phyloP scores from a whole-genome alignment of 2,797 vertebrate genomes.

The Melopsittacus undulatus region DNA sequence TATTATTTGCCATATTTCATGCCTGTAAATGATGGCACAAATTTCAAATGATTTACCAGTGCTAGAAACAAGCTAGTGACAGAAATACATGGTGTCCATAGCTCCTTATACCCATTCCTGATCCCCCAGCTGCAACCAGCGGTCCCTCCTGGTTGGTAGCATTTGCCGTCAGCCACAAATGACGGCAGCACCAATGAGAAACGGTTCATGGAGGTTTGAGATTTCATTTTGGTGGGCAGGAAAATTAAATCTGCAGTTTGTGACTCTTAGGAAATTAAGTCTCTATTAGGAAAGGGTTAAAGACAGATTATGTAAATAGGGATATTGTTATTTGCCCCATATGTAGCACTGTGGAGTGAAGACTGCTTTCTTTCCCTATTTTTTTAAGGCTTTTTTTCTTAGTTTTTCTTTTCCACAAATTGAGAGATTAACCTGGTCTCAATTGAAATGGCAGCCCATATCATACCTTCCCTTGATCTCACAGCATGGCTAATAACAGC shows the following conservation, averaged over 20 bases:
- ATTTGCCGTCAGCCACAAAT: not conserved
- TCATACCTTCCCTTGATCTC: conserved; percentile 83
- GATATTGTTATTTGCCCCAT: conserved; percentile 61
- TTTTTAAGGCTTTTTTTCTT: not conserved
- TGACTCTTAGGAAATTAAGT: conserved; percentile 66
- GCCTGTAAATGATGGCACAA: not conserved
- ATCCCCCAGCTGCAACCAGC: not conserved
- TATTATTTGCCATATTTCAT: not conserved
- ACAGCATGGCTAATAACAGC: conserved; percentile 89
- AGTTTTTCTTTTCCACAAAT: conserved; percentile 77
- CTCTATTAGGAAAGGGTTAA: conserved; percentile 74
- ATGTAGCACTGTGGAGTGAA: conserved; percentile 55
- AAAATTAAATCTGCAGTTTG: conserved; percentile 65
- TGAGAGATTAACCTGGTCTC: conserved; percentile 88
- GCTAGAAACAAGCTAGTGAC: not conserved
- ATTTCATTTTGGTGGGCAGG: conserved; percentile 49
- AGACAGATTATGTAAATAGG: conserved; percentile 76
- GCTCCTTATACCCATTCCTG: not conserved
- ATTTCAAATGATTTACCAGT: not conserved
- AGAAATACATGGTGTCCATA: not conserved
- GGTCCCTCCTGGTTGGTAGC: not conserved
- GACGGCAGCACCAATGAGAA: conserved; percentile 20
- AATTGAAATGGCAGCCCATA: conserved; percentile 88
- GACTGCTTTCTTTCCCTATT: conserved; percentile 41
- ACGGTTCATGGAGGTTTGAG: not conserved